Base-by-base conservation (phyloP, 2,888 invertebrate genomes). In the Rambutsinella grinnellia region DNA sequence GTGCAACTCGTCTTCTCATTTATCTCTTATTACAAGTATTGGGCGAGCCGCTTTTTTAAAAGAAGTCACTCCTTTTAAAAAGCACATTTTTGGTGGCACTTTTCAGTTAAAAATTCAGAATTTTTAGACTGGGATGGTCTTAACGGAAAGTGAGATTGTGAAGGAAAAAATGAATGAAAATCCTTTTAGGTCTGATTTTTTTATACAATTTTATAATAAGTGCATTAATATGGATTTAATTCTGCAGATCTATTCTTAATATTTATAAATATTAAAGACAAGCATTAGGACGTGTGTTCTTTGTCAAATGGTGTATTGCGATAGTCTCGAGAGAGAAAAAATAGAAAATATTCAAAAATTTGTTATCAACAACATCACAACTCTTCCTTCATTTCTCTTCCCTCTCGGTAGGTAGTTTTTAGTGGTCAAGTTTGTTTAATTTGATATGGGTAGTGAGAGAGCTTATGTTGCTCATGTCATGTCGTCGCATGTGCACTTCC, bases 351-450 rank as follows among this genome's bases (percentile, higher is more conserved):
- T 13, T 36, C 36, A 13, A 36, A 36, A 36, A 36, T 8, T 36
- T 8, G 13, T 36, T n/a, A n/a, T 8, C 36, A 36, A 36, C 13
- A 36, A 36, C 13, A 36, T 36, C 6, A 36, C 13, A 36, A 36
- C 36, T 36, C 36, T 13, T 13, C 13, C 36, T 36, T 36, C 36
- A 36, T 36, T 36, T 36, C 36, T 8, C 36, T 36, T 36, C 36
- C 13, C 36, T 36, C 36, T 36, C 36, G 13, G 6, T 13, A 5
- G 5, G 13, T 13, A 13, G 5, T 8, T 36, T 36, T 36, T 36
- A 49, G 36, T 75, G 68, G 68, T 75, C 75, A 75, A 75, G 75
- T 75, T 74, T 74, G 60, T 36, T 71, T 58, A 19, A 24, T 27
- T 51, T 44, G 47, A 65, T 63, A 10, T 19, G 26, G 15, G 21